phyloP scores from a whole-genome alignment of 2,888 invertebrate genomes.

The Mantis religiosa region DNA sequence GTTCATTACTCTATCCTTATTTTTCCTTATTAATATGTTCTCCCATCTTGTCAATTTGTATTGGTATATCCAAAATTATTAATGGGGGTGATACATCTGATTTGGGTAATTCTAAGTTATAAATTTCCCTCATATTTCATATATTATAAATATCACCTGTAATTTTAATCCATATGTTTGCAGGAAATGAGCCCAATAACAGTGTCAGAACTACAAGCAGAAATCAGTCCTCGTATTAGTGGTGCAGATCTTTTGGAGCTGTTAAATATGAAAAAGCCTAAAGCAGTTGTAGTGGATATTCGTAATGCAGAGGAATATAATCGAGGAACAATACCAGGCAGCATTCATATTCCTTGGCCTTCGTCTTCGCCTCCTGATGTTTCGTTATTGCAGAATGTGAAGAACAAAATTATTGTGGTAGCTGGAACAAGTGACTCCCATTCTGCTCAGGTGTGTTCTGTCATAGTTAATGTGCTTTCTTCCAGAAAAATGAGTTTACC shows the following conservation, averaged over 20 bases:
- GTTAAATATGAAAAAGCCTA: constrained; percentile 48
- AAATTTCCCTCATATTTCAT: no score
- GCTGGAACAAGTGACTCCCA: constrained; percentile 75
- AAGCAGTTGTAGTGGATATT: constrained; percentile 64
- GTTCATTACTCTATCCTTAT: no score
- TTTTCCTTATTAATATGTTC: no score
- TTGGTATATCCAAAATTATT: no score
- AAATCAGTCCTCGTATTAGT: constrained; percentile 80
- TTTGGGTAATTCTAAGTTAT: no score
- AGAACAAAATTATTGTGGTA: constrained; percentile 67
- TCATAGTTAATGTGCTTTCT: no score
- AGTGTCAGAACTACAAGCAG: constrained; percentile 63
- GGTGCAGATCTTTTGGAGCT: constrained; percentile 77
- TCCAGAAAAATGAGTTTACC: no score
- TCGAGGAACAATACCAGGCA: constrained; percentile 72
- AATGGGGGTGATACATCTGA: no score
- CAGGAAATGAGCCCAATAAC: constrained; percentile 69
- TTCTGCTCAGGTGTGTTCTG: constrained; percentile 45
- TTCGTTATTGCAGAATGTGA: constrained; percentile 53
- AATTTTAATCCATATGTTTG: constrained; percentile 30
- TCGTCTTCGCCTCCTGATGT: constrained; percentile 61
- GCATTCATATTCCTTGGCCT: constrained; percentile 85
- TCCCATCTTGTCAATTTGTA: no score
- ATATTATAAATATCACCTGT: no score
- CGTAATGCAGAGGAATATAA: constrained; percentile 64